Conservation (phyloP, 2,888 invertebrate species). For the Chloroclysta siterata region DNA sequence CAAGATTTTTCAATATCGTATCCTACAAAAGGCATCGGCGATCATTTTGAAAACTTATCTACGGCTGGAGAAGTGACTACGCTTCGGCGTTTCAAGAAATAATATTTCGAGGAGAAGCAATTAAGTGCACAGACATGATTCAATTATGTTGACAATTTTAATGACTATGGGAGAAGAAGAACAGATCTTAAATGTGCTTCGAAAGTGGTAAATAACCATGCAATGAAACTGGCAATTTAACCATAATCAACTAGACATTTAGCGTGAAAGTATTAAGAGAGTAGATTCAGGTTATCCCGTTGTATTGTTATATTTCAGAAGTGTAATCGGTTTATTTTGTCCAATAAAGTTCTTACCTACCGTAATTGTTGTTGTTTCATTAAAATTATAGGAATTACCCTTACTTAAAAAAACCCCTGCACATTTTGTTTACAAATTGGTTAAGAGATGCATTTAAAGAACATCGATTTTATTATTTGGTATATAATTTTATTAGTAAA, state of each 20-base stretch:
- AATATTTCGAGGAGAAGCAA: constrained; percentile 25
- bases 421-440: too few relatives aligned
- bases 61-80: constrained; percentile 22
- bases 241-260: constrained; percentile 32
- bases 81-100: constrained; percentile 24
- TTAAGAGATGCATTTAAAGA: too few relatives aligned
- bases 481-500: too few relatives aligned
- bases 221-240: constrained; percentile 24
- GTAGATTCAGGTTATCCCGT: constrained; percentile 57
- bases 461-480: too few relatives aligned
- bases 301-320: constrained; percentile 57
- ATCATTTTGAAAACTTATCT: constrained; percentile 15
- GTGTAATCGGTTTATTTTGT: constrained; percentile 68
- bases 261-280: constrained; percentile 51
- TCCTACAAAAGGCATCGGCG: constrained; percentile 1
- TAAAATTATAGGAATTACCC: constrained; percentile 5
- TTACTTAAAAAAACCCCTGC: too few relatives aligned
- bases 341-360: constrained; percentile 71
- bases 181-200: constrained; percentile 1
- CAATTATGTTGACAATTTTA: constrained; percentile 23
- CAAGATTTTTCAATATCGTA: constrained; percentile 7
- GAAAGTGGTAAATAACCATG: constrained; percentile 18
- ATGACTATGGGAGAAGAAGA: constrained; percentile 26
- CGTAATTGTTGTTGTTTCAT: constrained; percentile 43
- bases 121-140: constrained; percentile 14